phyloP scores from a whole-genome alignment of 2,113 vertebrate genomes.

The Antidorcas marsupialis region DNA sequence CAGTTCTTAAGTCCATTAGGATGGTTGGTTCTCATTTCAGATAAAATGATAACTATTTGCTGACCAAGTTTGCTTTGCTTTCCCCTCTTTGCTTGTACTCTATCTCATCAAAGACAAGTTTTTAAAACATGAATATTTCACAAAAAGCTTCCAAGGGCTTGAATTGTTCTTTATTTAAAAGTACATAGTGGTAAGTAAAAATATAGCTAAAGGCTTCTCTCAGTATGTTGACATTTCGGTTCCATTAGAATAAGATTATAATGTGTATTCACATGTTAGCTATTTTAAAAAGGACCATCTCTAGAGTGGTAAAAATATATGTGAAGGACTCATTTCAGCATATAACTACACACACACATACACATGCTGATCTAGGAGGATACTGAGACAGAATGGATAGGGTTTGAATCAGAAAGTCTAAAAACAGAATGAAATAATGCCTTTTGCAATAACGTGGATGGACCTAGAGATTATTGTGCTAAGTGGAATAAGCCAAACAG shows the following conservation, averaged over 20 bases:
- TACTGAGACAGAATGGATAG: not conserved
- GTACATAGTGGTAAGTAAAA: not conserved
- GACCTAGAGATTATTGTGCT: not conserved
- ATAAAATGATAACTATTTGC: not conserved
- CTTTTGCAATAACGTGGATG: not conserved
- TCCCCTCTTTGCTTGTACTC: not conserved
- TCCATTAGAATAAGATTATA: not conserved
- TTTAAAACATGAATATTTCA: slow-evolving; percentile 36
- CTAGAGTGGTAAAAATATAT: not conserved
- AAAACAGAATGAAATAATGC: not conserved
- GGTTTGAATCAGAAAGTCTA: not conserved
- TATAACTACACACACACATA: not conserved
- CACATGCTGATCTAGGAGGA: not conserved
- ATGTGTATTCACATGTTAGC: not conserved
- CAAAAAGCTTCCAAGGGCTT: slow-evolving; percentile 11
- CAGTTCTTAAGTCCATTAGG: not conserved
- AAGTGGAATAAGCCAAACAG: not conserved
- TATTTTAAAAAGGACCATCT: not conserved
- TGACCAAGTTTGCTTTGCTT: not conserved
- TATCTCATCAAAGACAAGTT: slow-evolving; percentile 33
- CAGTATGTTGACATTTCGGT: slow-evolving; percentile 1
- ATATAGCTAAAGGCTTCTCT: slow-evolving; percentile 5
- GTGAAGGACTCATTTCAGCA: not conserved
- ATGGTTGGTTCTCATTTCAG: not conserved
- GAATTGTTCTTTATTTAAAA: not conserved